Base-by-base conservation (phyloP, 2,888 invertebrate species). In the Temnothorax rugatulus region DNA sequence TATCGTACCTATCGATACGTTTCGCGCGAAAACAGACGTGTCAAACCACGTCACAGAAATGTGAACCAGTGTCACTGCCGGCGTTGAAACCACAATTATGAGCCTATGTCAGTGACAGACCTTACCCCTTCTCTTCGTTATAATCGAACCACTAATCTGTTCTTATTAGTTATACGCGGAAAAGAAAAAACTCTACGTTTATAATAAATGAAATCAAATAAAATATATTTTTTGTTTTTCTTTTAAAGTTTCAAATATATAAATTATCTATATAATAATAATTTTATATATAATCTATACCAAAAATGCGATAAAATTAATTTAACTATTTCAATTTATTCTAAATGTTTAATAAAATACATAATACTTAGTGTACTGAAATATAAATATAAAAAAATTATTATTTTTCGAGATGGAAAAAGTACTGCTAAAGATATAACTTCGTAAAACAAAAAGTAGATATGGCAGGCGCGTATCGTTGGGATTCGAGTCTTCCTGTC, bases 81-180 rank as follows among this genome's bases (percentile, higher is more conserved):
- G 47, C 21, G 38, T 59, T 29, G 25, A 47, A 38, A 81, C 79
- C 79, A 13, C 79, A 73, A 81, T 81, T 81, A 73, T 25, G 38
- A 25, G 0, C 4, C 79, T 34, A 61, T 11, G 71, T 61, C 79
- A 25, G 25, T 79, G 29, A 25, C 82, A 66, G 59, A 83, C 61
- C 50, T 41, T 61, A 18, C 52, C 63, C 52, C 63, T 41, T 71
- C 59, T 38, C 15, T 52, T 57, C 2, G 4, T 64, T 29, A 47
- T 61, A 52, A 41, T 59, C 13, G 2, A 21, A 25, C 38, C 52
- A 59, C 4, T 61, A 44, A 29, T 41, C n/a, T 61, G 15, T 18
- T 8, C 8, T 66, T 1, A n/a, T 21, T 76, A 52, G n/a, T 64
- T 47, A 64, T 34, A 34, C 1, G 3, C 21, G 11, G 4, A 34